Conservation (phyloP, 2,888 invertebrate genomes). For the Adelphocoris suturalis region DNA sequence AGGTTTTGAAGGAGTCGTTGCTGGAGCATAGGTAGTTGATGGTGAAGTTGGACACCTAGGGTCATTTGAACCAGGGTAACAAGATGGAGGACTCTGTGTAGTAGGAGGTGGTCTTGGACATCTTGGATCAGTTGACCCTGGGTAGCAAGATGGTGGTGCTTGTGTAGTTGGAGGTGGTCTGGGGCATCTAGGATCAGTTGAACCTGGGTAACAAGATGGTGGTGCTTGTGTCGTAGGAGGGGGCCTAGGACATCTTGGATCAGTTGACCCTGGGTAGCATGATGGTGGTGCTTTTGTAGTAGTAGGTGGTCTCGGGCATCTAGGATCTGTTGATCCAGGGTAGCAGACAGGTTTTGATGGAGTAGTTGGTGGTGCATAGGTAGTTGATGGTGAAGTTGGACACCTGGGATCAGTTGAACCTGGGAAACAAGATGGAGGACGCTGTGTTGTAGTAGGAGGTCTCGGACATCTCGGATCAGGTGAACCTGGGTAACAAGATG, state of each 20-base stretch:
- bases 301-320: too few relatives aligned
- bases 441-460: too few relatives aligned
- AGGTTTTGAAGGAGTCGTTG: too few relatives aligned
- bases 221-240: constrained; percentile 42
- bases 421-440: too few relatives aligned
- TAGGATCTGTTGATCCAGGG: too few relatives aligned
- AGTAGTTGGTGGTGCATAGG: too few relatives aligned
- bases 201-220: constrained; percentile 77
- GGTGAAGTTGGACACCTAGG: constrained; percentile 64
- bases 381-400: too few relatives aligned
- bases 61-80: constrained; percentile 63
- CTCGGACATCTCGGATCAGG: too few relatives aligned
- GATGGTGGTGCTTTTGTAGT: too few relatives aligned
- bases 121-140: constrained; percentile 76
- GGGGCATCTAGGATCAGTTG: constrained; percentile 78
- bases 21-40: neutral
- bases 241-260: constrained; percentile 76
- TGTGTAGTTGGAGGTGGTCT: constrained; percentile 64
- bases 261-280: neutral
- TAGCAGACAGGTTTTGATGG: too few relatives aligned
- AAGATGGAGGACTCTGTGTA: constrained; percentile 22
- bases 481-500: too few relatives aligned
- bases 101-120: constrained; percentile 75
- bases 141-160: constrained; percentile 73
- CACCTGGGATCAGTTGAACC: too few relatives aligned